These are phyloP conservation scores for Spea hammondii DNA, from an alignment of 2,797 vertebrate genomes.

Conservation along the genomic window DNA sequence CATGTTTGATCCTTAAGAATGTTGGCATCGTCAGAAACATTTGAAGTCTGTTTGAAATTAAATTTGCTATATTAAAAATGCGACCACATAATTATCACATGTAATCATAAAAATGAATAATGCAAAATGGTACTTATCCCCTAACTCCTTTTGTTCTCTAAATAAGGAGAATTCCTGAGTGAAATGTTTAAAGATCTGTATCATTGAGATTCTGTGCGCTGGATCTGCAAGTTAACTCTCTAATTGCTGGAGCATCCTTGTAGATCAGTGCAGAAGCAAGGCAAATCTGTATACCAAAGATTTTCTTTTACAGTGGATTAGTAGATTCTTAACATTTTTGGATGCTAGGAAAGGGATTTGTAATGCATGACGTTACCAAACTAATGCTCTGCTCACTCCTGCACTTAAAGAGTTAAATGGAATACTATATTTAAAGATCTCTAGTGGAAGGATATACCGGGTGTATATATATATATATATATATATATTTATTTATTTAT, in stretches of 20 bases:
- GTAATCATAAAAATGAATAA: slow-evolving; percentile 42
- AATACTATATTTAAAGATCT: no score
- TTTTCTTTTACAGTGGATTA: no score
- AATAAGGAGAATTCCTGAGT: slow-evolving; percentile 26
- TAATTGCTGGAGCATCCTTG: not conserved
- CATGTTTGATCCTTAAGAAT: slow-evolving; percentile 33
- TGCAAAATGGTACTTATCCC: slow-evolving; percentile 7
- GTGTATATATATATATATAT: no score
- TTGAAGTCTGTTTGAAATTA: slow-evolving; percentile 43
- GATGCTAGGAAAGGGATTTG: no score
- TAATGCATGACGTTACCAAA: no score
- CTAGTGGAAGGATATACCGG: no score
- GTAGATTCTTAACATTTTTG: no score
- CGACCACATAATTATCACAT: slow-evolving; percentile 38
- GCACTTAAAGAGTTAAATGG: no score
- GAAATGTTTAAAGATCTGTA: slow-evolving; percentile 21
- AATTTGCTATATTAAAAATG: slow-evolving; percentile 43
- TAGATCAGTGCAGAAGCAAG: no score
- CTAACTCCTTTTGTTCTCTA: slow-evolving; percentile 14
- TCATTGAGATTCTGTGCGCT: not conserved
- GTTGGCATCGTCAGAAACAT: slow-evolving; percentile 9
- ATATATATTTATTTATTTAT: no score
- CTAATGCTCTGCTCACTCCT: no score
- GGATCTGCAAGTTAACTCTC: not conserved
- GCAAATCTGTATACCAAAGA: no score